phyloP scores from a whole-genome alignment of 23 tunicate species.

The Pegea sp. region DNA sequence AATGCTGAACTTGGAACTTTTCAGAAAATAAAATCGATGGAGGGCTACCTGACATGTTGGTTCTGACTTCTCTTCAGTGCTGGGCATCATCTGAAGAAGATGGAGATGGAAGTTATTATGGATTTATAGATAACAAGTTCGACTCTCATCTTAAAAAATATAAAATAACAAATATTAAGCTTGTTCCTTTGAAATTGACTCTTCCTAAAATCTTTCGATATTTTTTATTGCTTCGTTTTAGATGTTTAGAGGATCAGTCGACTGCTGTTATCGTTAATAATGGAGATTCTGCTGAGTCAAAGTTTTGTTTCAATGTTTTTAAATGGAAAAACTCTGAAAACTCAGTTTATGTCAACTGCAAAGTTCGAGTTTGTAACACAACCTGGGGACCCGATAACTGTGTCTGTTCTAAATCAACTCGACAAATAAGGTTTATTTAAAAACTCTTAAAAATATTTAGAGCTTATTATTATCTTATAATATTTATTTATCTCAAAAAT shows the following conservation, averaged over 20 bases:
- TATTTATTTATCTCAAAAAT: no score
- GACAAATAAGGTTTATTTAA: no score
- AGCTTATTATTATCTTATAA: no score
- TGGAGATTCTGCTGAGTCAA: constrained; percentile 23
- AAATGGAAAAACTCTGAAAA: constrained; percentile 24
- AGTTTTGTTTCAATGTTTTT: constrained; percentile 48
- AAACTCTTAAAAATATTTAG: no score
- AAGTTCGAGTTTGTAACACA: constrained; percentile 41
- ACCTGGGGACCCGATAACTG: constrained; percentile 37
- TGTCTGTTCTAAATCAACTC: constrained; percentile 15
- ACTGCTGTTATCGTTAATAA: constrained; percentile 20
- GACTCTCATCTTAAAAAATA: not conserved
- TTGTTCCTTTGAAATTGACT: not conserved
- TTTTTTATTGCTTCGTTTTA: constrained; percentile 5
- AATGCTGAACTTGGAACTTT: no score
- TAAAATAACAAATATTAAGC: not conserved
- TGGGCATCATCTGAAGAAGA: constrained; percentile 43
- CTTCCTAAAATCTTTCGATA: not conserved
- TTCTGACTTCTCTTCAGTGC: constrained; percentile 25
- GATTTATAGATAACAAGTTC: constrained; percentile 24
- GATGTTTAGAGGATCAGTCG: constrained; percentile 31
- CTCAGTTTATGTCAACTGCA: constrained; percentile 44
- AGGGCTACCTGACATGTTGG: constrained; percentile 35
- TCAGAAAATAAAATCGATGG: constrained; percentile 28
- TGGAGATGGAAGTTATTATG: constrained; percentile 23